Base-by-base conservation (phyloP, 2,113 vertebrate genomes). In the Sula dactylatra region DNA sequence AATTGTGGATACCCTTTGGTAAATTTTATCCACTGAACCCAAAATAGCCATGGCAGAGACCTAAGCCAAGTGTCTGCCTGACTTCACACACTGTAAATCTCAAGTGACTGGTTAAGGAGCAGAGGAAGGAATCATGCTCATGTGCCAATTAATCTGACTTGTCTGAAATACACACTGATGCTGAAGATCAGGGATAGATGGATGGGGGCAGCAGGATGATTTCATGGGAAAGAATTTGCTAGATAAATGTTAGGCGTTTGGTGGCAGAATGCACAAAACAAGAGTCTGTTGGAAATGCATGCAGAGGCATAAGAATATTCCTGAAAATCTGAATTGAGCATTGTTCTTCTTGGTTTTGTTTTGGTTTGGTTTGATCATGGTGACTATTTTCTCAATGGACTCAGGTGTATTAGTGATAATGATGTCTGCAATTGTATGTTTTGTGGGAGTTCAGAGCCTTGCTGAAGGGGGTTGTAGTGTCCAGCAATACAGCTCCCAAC, bases 11-110 rank as follows among this genome's bases (percentile, higher is more conserved):
- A 90, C 58, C 88, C 82, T 92, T 82, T 1, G 32, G 88, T 86
- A 86, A 83, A 86, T 95, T 90, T 90, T 61, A 83, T 80, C 79
- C 79, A 40, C 44, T 73, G 93, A 93, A 80, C 76, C 86, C 71
- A 77, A 91, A 96, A 95, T 21, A 80, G 40, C 82, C 62, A 17
- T 2, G 5, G 79, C 74, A 92, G 94, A 93, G 86, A 79, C 59
- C 59, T 31, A 27, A 82, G 86, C 90, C 88, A 88, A 88, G 62
- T 8, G 24, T 45, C 88, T 90, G 93, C 49, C 72, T 71, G 89
- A 10, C 64, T 94, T 91, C 76, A 19, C 24, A 8, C 3, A 2
- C 80, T 55, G 65, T 62, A 81, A 88, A 82, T 78, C 95, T 84
- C 80, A 66, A 84, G 86, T 32, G 89, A 86, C 69, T 17, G 9